Base-by-base conservation (phyloP, 2,888 invertebrate genomes). In the Drosophila mimetica region DNA sequence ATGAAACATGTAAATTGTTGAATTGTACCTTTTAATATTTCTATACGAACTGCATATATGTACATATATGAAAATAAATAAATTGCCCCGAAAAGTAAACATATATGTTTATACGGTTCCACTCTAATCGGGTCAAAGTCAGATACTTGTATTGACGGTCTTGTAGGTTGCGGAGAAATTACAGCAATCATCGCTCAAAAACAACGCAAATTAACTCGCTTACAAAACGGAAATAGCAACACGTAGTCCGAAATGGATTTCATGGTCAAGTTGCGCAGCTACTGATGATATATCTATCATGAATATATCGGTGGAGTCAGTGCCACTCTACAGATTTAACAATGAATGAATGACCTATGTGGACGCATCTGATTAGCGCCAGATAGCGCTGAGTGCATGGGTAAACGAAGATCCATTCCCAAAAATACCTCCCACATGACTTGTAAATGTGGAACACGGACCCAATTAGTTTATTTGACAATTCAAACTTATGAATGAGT, bases 181-280 rank as follows among this genome's bases (percentile, higher is more conserved):
- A 73, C 86, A 73, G 50, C 74, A 82, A 76, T 77, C 61, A 47
- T 55, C 41, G 63, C 22, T 63, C 18, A 37, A 50, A 44, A 51
- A 32, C 55, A 59, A 70, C 57, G 59, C 67, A 71, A 88, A 88
- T 86, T 87, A 75, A 73, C 75, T 79, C 74, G 81, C 79, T 88
- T 86, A 83, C 76, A 77, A 86, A 88, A 85, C 76, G 72, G 78
- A 88, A 86, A 86, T 80, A 75, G 74, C 74, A 77, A 74, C 79
- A 88, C 88, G 86, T 87, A 86, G 58, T 50, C 63, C 42, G 67
- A 76, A 78, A 72, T 72, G 71, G 71, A 75, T 77, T 86, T 86
- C 89, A 86, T 76, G 86, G 89, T 81, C 89, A 86, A 75, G 77
- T 81, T 67, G 74, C 60, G 59, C 74, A 70, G 74, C 66, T 60